Conservation (phyloP, 2,888 invertebrate species). For the Drosophila recens region DNA sequence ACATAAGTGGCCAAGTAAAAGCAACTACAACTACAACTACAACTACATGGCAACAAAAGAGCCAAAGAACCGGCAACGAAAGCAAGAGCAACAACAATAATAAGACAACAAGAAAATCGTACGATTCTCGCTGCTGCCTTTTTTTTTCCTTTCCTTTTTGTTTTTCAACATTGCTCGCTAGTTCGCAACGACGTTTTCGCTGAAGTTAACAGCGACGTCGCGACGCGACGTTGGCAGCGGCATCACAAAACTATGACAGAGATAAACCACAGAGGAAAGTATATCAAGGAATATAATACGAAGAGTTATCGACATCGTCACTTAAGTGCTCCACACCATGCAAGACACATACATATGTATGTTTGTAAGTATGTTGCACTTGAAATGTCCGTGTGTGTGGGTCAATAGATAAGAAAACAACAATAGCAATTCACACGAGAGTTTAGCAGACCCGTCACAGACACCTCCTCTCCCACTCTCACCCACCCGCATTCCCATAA, state of each 20-base stretch:
- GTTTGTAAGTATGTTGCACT: conserved; percentile 27
- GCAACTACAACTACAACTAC: conserved; percentile 26
- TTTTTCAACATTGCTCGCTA: conserved; percentile 14
- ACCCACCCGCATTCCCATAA: neutral
- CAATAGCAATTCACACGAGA: conserved; percentile 9
- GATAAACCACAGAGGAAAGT: conserved; percentile 32
- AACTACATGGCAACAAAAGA: conserved; percentile 43
- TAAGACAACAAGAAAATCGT: conserved; percentile 67
- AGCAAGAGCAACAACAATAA: conserved; percentile 32
- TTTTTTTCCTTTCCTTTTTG: conserved; percentile 8
- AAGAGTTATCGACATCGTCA: conserved; percentile 36
- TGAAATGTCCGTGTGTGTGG: conserved; percentile 35
- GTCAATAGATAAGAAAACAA: conserved; percentile 18
- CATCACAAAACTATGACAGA: conserved; percentile 36
- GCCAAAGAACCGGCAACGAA: conserved; percentile 48
- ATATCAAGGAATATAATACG: conserved; percentile 32
- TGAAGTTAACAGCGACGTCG: conserved; percentile 26
- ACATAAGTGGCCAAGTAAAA: conserved; percentile 17
- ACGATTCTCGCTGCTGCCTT: conserved; percentile 62
- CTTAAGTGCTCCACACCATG: conserved; percentile 13
- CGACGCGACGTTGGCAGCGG: conserved; percentile 29
- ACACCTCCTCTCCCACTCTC: neutral
- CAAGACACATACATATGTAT: neutral
- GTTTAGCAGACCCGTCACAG: neutral
- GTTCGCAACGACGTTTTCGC: conserved; percentile 23